phyloP scores from a whole-genome alignment of 2,113 vertebrate species.

The Aythya baeri region DNA sequence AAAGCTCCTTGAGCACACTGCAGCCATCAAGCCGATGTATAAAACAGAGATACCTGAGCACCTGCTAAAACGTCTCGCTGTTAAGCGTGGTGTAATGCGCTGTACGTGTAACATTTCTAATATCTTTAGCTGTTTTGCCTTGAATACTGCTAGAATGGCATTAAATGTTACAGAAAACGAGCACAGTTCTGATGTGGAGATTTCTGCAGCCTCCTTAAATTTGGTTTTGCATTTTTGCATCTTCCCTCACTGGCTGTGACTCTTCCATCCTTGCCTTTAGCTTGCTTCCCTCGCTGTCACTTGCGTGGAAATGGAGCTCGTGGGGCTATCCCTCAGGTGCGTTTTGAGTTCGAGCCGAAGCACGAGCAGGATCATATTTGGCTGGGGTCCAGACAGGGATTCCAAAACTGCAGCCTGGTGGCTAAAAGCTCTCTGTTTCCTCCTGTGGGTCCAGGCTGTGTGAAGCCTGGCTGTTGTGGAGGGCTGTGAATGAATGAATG shows the following conservation, averaged over 20 bases:
- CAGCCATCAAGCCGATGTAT: not conserved
- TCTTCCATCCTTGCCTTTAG: not conserved
- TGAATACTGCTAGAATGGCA: accelerated
- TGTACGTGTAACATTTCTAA: not conserved
- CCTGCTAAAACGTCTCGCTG: conserved; percentile 1
- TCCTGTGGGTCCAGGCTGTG: not conserved
- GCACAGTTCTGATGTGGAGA: not conserved
- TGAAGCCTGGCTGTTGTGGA: not conserved
- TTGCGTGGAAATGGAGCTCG: not conserved
- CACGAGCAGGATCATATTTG: not conserved
- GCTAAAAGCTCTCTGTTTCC: not conserved
- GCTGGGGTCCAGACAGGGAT: not conserved
- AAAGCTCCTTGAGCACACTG: not conserved
- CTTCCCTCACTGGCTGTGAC: not conserved
- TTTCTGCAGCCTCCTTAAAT: not conserved
- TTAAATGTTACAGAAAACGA: not conserved
- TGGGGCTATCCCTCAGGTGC: not conserved
- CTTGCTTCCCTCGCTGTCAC: not conserved
- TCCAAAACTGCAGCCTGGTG: not conserved
- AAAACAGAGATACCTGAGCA: conserved; percentile 25
- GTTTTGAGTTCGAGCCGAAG: not conserved
- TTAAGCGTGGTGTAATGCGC: not conserved
- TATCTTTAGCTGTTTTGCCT: not conserved
- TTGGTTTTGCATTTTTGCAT: not conserved
- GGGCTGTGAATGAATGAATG: not conserved